Evolutionary conservation across 2,113 vertebrate species (phyloP).

Genomic region (Cathartes aura): DNA sequence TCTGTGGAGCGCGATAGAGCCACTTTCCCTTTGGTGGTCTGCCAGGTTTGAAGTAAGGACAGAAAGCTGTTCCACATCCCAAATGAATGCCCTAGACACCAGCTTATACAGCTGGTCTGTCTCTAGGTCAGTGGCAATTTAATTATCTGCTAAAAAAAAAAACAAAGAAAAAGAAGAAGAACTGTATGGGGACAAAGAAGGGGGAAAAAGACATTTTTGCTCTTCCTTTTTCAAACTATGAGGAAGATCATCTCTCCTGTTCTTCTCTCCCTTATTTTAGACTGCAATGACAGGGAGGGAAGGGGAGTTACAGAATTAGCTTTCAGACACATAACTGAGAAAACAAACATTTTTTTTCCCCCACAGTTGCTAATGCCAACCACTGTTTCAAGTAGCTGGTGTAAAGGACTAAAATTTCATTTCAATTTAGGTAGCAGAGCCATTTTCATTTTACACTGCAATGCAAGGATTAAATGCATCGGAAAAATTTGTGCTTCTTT

Average conservation of each 20-base stretch:
- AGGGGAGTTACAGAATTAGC: background rate
- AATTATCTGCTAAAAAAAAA: background rate
- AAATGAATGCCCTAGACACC: background rate
- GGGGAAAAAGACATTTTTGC: background rate
- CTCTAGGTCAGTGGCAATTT: background rate
- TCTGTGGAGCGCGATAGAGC: background rate
- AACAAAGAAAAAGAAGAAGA: background rate
- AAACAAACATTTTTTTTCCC: background rate
- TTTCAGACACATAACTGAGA: background rate
- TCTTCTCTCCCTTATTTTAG: background rate
- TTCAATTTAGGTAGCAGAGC: background rate
- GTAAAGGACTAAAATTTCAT: background rate
- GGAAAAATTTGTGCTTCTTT: background rate
- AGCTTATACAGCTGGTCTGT: background rate
- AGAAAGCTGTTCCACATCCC: background rate
- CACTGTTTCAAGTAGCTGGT: background rate
- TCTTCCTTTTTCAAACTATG: background rate
- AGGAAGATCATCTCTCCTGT: background rate
- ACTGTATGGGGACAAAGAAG: background rate
- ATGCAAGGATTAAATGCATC: background rate
- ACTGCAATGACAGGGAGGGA: background rate
- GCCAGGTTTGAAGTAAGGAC: background rate
- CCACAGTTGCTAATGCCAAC: background rate
- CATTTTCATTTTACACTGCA: background rate
- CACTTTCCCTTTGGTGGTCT: background rate